phyloP scores from a whole-genome alignment of 2,113 vertebrate genomes.

The Gymnogyps californianus region DNA sequence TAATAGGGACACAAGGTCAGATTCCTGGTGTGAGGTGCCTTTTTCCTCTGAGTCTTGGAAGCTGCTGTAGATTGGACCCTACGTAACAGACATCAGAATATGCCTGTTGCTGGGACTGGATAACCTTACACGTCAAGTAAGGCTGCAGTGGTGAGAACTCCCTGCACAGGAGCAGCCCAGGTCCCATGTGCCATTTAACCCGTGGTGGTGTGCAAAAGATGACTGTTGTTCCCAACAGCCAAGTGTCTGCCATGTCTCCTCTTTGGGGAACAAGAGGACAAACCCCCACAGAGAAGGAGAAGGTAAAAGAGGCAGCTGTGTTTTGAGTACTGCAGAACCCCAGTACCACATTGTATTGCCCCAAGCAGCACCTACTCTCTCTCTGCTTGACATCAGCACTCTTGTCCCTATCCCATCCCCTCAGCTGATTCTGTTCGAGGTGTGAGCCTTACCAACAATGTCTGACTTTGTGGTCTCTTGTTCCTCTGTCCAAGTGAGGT shows the following conservation, averaged over 20 bases:
- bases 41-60: neutral
- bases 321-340: fast-evolving
- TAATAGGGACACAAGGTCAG: fast-evolving
- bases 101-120: neutral
- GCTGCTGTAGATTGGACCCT: neutral
- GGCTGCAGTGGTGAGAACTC: neutral
- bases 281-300: neutral
- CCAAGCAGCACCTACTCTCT: neutral
- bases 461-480: neutral
- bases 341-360: fast-evolving
- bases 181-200: neutral
- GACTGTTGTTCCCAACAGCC: neutral
- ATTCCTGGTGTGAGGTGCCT: neutral
- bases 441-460: neutral
- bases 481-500: neutral
- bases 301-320: neutral
- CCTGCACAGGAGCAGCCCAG: neutral
- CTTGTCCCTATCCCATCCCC: neutral
- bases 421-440: neutral
- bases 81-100: fast-evolving
- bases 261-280: fast-evolving
- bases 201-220: fast-evolving
- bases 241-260: fast-evolving
- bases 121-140: fast-evolving
- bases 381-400: neutral